phyloP scores from a whole-genome alignment of 2,888 invertebrate species.

The Atrina japonica region DNA sequence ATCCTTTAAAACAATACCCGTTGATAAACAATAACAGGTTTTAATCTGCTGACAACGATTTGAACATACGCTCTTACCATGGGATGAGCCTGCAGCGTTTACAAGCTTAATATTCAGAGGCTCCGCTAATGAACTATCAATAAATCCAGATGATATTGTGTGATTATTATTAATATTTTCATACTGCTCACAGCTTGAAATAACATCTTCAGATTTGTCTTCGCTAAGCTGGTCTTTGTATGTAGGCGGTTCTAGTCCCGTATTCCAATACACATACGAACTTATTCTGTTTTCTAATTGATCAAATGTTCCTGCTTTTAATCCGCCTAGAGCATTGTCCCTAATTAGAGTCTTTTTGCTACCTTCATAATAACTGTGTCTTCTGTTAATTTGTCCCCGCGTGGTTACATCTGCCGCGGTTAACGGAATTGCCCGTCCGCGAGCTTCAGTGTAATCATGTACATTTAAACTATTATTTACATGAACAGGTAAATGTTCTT shows the following conservation, averaged over 20 bases:
- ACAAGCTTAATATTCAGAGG: background rate
- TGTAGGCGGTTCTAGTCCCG: background rate
- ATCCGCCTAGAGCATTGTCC: too few relatives aligned
- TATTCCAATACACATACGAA: conserved; percentile 1
- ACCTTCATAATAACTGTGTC: background rate
- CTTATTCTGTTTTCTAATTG: background rate
- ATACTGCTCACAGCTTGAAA: background rate
- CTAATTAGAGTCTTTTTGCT: too few relatives aligned
- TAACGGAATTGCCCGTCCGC: background rate
- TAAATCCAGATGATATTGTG: background rate
- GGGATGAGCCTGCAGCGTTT: background rate
- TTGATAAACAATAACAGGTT: background rate
- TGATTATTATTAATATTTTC: background rate
- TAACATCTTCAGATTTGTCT: too few relatives aligned
- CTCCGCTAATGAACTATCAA: background rate
- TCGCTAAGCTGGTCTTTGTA: background rate
- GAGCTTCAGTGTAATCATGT: too few relatives aligned
- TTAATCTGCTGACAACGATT: background rate
- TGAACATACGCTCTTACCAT: background rate
- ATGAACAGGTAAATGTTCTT: background rate
- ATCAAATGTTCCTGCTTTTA: background rate
- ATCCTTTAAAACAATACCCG: background rate
- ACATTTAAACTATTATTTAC: background rate
- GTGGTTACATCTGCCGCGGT: background rate
- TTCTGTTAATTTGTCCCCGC: background rate